Evolutionary conservation across 1,140 invertebrate species (phyloP).

Genomic region (Aphaenogaster rudis): DNA sequence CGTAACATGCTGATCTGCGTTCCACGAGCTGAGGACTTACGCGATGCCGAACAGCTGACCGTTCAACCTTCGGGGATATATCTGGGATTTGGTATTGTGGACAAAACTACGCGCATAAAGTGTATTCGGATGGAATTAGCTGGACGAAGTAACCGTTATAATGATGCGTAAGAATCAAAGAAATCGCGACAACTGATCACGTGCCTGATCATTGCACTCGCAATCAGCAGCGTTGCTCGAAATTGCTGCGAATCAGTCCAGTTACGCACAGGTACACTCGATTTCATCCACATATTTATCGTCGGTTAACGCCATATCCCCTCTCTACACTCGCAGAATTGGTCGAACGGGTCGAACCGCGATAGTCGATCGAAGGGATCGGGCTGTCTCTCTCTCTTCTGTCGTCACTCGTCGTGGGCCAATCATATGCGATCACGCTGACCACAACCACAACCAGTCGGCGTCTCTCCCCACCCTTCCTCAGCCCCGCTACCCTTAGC

Average conservation of each 20-base stretch:
- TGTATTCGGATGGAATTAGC: not conserved
- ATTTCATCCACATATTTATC: too few species aligned
- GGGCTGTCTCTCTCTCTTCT: too few species aligned
- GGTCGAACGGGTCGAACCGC: too few species aligned
- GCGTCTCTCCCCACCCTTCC: not conserved
- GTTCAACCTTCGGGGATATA: too few species aligned
- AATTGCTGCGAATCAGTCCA: too few species aligned
- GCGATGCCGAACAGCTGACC: slow-evolving; percentile 1
- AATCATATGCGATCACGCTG: not conserved
- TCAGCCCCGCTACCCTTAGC: not conserved
- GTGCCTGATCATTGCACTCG: too few species aligned
- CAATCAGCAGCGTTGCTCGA: too few species aligned
- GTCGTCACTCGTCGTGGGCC: not conserved
- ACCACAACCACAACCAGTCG: not conserved
- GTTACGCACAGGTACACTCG: too few species aligned
- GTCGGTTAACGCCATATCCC: too few species aligned
- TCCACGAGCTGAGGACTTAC: not conserved
- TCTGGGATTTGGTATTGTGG: not conserved
- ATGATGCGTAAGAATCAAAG: too few species aligned
- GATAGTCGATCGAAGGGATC: too few species aligned
- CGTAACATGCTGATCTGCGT: not conserved
- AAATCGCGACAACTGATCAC: not conserved
- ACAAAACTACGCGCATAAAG: not conserved
- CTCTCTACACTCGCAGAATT: too few species aligned
- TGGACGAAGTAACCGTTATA: not conserved